These are phyloP conservation scores for Ctenochaetus hawaiiensis DNA, from an alignment of 2,797 vertebrate species.

Conservation along the genomic window DNA sequence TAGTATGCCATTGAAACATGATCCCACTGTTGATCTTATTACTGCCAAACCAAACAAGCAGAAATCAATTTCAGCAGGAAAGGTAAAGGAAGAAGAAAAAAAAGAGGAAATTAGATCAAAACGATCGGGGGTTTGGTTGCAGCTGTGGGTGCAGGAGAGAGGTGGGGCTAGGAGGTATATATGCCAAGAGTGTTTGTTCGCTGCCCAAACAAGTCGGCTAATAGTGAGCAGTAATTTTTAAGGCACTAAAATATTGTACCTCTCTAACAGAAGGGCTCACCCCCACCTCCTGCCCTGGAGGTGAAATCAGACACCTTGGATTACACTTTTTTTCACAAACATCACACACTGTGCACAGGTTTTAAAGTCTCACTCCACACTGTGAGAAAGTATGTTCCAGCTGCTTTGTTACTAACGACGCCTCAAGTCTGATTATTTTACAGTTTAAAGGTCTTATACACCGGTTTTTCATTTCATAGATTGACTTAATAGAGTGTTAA, in stretches of 20 bases:
- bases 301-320: conserved; percentile 78
- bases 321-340: conserved; percentile 69
- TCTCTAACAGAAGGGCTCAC: conserved; percentile 40
- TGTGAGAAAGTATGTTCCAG: conserved; percentile 72
- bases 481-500: conserved; percentile 65
- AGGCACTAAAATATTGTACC: conserved; percentile 73
- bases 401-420: conserved; percentile 56
- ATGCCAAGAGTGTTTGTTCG: conserved; percentile 64
- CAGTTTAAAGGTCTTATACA: conserved; percentile 51
- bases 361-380: conserved; percentile 71
- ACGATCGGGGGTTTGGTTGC: conserved; percentile 77
- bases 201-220: conserved; percentile 75
- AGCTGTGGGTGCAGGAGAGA: conserved; percentile 70
- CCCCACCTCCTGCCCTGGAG: conserved; percentile 63
- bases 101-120: conserved; percentile 87
- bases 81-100: conserved; percentile 82
- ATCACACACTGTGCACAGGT: conserved; percentile 64
- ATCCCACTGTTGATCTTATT: conserved; percentile 96
- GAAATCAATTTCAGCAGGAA: conserved; percentile 92
- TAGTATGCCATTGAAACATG: conserved; percentile 96
- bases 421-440: conserved; percentile 67
- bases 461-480: conserved; percentile 56
- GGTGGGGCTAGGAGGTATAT: conserved; percentile 68
- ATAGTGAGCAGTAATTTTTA: conserved; percentile 71
- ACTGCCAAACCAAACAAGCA: conserved; percentile 95